A percentile compares a stretch with the other conserved stretches of the same genome.
These are phyloP conservation scores for Mellivora capensis DNA, from an alignment of 2,113 vertebrate genomes.

Conservation along the genomic window DNA sequence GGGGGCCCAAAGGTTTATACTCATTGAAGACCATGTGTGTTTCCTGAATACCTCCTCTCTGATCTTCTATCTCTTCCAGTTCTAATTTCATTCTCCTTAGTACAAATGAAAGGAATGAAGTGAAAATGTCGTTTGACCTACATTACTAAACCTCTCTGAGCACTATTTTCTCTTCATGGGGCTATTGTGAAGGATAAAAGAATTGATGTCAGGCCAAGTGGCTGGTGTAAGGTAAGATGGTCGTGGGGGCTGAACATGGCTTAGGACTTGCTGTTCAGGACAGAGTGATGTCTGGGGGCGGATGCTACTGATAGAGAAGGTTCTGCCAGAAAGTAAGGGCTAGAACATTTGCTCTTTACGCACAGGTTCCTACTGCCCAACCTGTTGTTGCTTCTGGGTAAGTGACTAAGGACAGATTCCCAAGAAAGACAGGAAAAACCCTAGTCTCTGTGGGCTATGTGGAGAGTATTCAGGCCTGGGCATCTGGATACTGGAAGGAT, in stretches of 20 bases:
- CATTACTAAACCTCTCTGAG: not conserved
- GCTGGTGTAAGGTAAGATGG: not conserved
- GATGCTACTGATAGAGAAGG: not conserved
- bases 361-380: not conserved
- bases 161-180: not conserved
- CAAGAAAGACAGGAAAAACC: not conserved
- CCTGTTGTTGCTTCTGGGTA: not conserved
- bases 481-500: not conserved
- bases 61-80: not conserved
- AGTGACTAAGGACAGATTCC: not conserved
- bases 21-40: not conserved
- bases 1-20: not conserved
- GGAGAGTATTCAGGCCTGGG: not conserved
- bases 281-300: not conserved
- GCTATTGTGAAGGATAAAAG: not conserved
- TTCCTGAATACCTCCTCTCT: not conserved
- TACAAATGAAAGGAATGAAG: not conserved
- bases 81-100: not conserved
- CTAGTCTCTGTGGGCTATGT: not conserved
- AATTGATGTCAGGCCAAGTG: not conserved
- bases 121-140: not conserved
- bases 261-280: not conserved
- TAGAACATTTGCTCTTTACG: not conserved
- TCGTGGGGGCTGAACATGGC: no score
- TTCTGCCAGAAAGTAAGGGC: not conserved